These are phyloP conservation scores for Ochotona curzoniae DNA, from an alignment of 2,113 vertebrate species.

Conservation along the genomic window DNA sequence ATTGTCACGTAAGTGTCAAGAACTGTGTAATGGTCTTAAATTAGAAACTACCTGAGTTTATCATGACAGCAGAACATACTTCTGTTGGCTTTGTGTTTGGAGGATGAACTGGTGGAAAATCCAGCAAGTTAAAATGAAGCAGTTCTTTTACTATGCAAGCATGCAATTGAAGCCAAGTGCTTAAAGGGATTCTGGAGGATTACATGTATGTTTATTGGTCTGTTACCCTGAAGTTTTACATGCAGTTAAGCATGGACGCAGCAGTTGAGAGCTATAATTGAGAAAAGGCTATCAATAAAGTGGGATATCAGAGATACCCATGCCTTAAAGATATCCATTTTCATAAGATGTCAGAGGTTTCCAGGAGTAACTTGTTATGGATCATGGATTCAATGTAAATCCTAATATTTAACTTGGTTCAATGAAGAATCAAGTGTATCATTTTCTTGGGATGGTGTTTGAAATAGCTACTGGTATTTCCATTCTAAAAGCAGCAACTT, in stretches of 20 bases:
- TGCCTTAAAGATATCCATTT: not conserved
- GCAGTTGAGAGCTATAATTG: not conserved
- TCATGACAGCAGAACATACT: not conserved
- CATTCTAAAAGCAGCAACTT: not conserved
- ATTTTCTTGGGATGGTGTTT: not conserved
- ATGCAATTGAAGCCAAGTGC: no score
- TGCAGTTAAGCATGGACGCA: not conserved
- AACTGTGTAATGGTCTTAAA: not conserved
- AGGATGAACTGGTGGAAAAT: not conserved
- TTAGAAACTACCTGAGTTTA: not conserved
- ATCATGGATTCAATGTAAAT: not conserved
- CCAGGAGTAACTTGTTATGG: not conserved
- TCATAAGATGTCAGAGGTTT: not conserved
- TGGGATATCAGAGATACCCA: not conserved
- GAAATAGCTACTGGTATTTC: not conserved
- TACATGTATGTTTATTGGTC: not conserved
- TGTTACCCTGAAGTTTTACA: not conserved
- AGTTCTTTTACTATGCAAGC: no score
- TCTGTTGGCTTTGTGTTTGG: not conserved
- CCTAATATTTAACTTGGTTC: not conserved
- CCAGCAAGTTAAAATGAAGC: no score
- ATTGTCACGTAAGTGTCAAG: not conserved
- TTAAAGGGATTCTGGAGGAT: not conserved
- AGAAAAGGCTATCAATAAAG: not conserved
- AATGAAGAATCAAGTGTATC: not conserved